Percentiles rank a stretch among this genome's conserved stretches.
phyloP scores from a whole-genome alignment of 2,113 vertebrate species.

The Pseudorectes ferrugineus region DNA sequence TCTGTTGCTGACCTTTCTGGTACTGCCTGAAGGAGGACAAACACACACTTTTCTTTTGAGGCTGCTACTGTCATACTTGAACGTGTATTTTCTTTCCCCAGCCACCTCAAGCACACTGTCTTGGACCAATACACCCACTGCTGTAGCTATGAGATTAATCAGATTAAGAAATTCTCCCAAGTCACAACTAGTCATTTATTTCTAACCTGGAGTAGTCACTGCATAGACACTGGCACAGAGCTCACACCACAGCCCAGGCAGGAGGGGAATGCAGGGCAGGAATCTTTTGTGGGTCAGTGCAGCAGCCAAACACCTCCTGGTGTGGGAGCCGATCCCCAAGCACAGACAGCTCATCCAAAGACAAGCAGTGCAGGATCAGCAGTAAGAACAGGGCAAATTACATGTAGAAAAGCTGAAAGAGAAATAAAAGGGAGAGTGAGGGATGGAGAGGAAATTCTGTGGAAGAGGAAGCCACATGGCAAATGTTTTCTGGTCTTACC shows the following conservation, averaged over 20 bases:
- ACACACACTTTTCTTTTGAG: not conserved
- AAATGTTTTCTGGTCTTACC: not conserved
- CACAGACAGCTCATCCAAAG: not conserved
- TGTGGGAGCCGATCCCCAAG: not conserved
- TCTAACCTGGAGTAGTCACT: not conserved
- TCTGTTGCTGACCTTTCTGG: not conserved
- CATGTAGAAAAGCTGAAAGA: not conserved
- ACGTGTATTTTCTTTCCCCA: not conserved
- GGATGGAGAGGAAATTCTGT: not conserved
- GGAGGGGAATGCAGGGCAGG: not conserved
- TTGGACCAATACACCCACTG: not conserved
- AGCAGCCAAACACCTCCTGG: not conserved
- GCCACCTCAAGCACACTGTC: not conserved
- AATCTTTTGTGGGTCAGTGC: not conserved
- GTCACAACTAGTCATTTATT: not conserved
- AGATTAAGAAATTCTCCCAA: not conserved
- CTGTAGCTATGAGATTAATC: not conserved
- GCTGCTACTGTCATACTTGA: not conserved
- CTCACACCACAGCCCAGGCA: not conserved
- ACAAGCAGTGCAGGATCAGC: not conserved
- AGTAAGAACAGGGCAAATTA: not conserved
- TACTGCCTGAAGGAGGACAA: not conserved
- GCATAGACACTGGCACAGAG: rapidly evolving
- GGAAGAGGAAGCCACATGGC: not conserved
- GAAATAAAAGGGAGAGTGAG: rapidly evolving